Conservation (phyloP, 2,113 vertebrate genomes). For the Lagopus leucura region DNA sequence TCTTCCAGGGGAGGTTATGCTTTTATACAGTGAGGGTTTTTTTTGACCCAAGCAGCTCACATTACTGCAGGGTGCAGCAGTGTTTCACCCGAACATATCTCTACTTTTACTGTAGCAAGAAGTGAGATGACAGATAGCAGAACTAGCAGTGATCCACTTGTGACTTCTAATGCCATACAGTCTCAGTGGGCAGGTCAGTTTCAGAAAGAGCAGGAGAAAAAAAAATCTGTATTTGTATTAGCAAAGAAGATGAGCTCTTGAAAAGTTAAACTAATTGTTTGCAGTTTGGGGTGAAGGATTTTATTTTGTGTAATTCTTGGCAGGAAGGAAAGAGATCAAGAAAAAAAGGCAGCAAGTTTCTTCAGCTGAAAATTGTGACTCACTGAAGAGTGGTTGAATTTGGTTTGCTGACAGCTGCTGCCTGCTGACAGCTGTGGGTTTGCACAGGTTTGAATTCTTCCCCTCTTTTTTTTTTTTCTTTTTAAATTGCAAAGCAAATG, state of each 20-base stretch:
- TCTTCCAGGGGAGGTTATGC: background rate
- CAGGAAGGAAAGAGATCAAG: background rate
- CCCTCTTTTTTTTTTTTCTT: background rate
- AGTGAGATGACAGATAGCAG: background rate
- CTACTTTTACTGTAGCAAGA: background rate
- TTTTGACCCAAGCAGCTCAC: background rate
- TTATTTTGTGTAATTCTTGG: background rate
- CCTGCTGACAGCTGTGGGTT: background rate
- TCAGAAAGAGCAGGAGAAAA: background rate
- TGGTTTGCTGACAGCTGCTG: constrained; percentile 22
- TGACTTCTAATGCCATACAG: background rate
- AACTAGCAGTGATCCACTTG: background rate
- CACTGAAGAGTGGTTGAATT: background rate
- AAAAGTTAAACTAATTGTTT: background rate
- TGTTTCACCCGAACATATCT: background rate
- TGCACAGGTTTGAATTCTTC: background rate
- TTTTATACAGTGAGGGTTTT: rapidly evolving
- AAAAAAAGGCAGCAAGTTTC: background rate
- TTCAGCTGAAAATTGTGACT: background rate
- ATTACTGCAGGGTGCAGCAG: rapidly evolving
- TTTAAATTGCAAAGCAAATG: background rate
- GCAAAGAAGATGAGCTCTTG: background rate
- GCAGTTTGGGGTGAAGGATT: background rate
- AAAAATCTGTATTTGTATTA: background rate
- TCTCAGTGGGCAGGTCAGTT: background rate